Conservation (phyloP, 2,113 vertebrate species). For the Acinonyx jubatus region DNA sequence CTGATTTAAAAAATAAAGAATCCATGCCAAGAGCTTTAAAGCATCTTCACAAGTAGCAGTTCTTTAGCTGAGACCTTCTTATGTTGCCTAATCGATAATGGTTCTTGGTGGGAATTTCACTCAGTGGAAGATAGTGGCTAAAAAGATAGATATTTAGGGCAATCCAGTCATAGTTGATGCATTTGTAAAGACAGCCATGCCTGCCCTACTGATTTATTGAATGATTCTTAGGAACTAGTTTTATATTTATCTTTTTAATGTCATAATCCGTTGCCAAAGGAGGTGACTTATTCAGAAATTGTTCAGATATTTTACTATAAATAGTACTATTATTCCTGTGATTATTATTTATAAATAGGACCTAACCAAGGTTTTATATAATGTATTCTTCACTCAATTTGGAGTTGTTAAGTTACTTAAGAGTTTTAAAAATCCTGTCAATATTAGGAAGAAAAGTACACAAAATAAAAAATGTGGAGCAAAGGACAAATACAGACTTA, state of each 20-base stretch:
- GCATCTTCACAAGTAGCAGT: neutral
- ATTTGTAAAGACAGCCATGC: neutral
- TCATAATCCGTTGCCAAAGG: constrained; percentile 19
- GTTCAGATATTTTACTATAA: constrained; percentile 26
- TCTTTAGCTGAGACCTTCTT: neutral
- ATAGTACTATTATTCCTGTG: neutral
- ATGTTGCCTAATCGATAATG: neutral
- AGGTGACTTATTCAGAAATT: constrained; percentile 20
- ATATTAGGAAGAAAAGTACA: neutral
- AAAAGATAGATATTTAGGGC: neutral
- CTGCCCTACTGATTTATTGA: constrained; percentile 33
- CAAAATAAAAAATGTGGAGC: neutral
- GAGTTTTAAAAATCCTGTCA: neutral
- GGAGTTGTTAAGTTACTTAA: neutral
- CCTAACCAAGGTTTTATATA: neutral
- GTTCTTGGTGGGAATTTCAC: neutral
- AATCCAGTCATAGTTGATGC: neutral
- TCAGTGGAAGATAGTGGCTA: neutral
- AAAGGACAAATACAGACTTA: neutral
- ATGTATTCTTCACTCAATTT: neutral
- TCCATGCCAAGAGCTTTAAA: constrained; percentile 14
- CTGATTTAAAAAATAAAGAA: neutral
- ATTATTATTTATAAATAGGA: constrained; percentile 25
- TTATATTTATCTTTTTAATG: constrained; percentile 35
- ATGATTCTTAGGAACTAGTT: constrained; percentile 24